These are phyloP conservation scores for Ceratosolen fusciceps DNA, from an alignment of 1,140 invertebrate genomes.

Conservation along the genomic window DNA sequence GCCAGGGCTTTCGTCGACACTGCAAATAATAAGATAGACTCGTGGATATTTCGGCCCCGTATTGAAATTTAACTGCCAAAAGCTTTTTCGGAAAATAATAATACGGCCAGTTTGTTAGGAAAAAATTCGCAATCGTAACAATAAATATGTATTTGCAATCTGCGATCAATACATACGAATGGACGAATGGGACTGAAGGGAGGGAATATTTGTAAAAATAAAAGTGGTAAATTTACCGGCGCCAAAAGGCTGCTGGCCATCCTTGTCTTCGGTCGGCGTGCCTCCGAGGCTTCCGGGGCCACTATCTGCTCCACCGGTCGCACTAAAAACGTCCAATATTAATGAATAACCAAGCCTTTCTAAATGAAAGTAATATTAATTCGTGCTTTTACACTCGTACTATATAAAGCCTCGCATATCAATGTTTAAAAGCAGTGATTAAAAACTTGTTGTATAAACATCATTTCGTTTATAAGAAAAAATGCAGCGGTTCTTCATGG, in stretches of 20 bases:
- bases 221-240: slow-evolving; percentile 76
- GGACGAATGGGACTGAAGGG: too few species aligned
- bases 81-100: too few species aligned
- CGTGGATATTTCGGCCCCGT: too few species aligned
- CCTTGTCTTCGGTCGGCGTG: slow-evolving; percentile 84
- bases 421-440: too few species aligned
- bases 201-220: neutral
- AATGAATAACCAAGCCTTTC: neutral
- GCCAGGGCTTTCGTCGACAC: slow-evolving; percentile 93
- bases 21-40: slow-evolving; percentile 64
- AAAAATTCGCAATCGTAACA: neutral
- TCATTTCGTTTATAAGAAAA: too few species aligned
- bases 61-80: too few species aligned
- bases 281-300: slow-evolving; percentile 81
- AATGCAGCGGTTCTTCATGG: too few species aligned
- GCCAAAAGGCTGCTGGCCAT: slow-evolving; percentile 79
- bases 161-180: too few species aligned
- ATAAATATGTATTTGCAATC: neutral
- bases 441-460: too few species aligned
- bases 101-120: neutral
- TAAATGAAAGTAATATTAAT: neutral
- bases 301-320: slow-evolving; percentile 88
- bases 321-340: slow-evolving; percentile 72
- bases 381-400: slow-evolving; percentile 1
- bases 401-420: neutral